Base-by-base conservation (phyloP, 2,888 invertebrate genomes). In the Caenorhabditis sp. region DNA sequence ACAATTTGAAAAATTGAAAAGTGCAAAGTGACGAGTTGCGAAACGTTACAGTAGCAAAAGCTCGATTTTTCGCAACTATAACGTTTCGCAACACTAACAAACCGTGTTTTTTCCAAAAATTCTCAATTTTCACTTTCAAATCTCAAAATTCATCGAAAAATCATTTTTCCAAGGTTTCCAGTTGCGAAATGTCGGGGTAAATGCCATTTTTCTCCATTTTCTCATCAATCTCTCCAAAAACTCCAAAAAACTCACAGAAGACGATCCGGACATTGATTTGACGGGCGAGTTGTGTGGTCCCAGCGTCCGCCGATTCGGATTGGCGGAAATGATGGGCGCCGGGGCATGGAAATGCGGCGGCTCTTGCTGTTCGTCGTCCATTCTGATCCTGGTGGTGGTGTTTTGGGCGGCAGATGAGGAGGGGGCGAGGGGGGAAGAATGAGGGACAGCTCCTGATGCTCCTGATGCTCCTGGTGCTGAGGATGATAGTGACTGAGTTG, bases 251-350 rank as follows among this genome's bases (percentile, higher is more conserved):
- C 47, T 74, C 26, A 74, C 82, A 60, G 82, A 78, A 4, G 56
- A 68, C 6, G 32, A 53, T 1, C 51, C 37, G 9, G 82, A 78
- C 51, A 69, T 35, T 9, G 77, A 76, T 26, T 74, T 74, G 32
- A 82, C 71, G 11, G 81, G 83, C 40, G 83, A 81, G 47, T 84
- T 85, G 40, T 81, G 82, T 37, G 77, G 82, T 61, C 82, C 81
- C 13, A 85, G 74, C n/a, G 82, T 77, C 56, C 85, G 71, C 22
- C 85, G 69, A 32, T 40, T 50, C 20, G 70, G 61, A 60, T 55
- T 71, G 22, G 60, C 40, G 18, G 56, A 26, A 24, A 32, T 65
- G 13, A 26, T 32, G 8, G 67, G 70, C 22, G 74, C 51, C 40
- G 70, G 74, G 18, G 65, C 58, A 8, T 55, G 20, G 40, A 20